Evolutionary conservation across 2,888 invertebrate species (phyloP), one percentile per base, ranked within the genome.

Genomic region (Noctua pronuba): DNA sequence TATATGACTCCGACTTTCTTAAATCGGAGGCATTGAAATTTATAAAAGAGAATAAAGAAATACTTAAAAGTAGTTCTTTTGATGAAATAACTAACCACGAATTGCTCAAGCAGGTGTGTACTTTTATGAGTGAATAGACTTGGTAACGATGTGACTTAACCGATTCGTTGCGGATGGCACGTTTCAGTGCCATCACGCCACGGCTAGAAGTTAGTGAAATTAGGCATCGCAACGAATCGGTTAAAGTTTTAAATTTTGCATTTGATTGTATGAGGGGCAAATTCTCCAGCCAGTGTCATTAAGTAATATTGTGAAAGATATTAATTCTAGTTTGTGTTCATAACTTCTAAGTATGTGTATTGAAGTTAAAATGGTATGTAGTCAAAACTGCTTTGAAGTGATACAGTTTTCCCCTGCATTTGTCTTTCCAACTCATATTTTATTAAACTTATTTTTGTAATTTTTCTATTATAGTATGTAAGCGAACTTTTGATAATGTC

Each of bases 1-100:
- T 94, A 90, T 94, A 94, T 84, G 95, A 95, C 85, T 93, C 94
- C 0, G 90, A 92, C 3, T 85, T 82, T 28, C 90, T 96, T 2
- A 96, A 96, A 87, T 80, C 76, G 6, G 91, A 91, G 73, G 90
- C 94, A 24, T 80, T 96, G 18, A 95, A 95, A 77, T 95, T 93
- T 77, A 95, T 96, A 24, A 96, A 95, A 86, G 90, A 88, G 62
- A 94, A 96, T 83, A 88, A 89, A 49, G 86, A 89, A 55, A 82
- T 91, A 1, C 90, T 96, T 8, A 85, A 92, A 24, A 92, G 89
- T 73, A 90, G 83, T 62, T 88, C 91, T 66, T 95, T 96, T 75
- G 90, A 92, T 72, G 94, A 96, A 77, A 90, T 96, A 0, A 93
- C 92, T 55, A 95, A 94, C 89, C 88, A 91, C 18, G 90, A 92